Conservation (phyloP, 2,888 invertebrate genomes). For the Stegana nigrithorax region DNA sequence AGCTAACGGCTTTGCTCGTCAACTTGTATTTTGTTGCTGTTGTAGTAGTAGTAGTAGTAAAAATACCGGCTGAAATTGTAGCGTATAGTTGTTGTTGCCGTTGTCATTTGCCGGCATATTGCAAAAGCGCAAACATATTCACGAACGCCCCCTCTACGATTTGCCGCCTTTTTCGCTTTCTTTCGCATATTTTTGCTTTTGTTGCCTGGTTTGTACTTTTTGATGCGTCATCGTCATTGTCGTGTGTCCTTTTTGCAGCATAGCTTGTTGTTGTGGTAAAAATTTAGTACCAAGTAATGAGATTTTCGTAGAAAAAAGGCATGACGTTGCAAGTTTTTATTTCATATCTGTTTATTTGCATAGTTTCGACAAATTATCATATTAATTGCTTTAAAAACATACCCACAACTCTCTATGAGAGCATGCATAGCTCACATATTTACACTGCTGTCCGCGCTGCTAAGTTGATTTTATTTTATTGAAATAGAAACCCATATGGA, state of each 20-base stretch:
- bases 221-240: background rate
- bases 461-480: background rate
- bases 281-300: background rate
- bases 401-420: too few species aligned
- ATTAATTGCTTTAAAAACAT: background rate
- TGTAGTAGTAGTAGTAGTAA: conserved; percentile 5
- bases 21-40: background rate
- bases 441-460: background rate
- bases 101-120: background rate
- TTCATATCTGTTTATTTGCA: background rate
- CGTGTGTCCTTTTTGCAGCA: background rate
- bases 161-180: conserved; percentile 8
- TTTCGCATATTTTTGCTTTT: background rate
- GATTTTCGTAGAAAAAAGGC: background rate
- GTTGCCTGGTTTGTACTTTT: background rate
- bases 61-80: background rate
- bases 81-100: background rate
- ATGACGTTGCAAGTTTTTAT: too few species aligned
- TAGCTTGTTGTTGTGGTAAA: too few species aligned
- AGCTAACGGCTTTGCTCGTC: conserved; percentile 7
- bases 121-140: background rate
- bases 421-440: background rate
- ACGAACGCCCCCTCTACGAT: background rate
- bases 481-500: background rate
- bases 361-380: background rate